These are phyloP conservation scores for Bungarus multicinctus DNA, from an alignment of 2,113 vertebrate genomes.

Conservation along the genomic window DNA sequence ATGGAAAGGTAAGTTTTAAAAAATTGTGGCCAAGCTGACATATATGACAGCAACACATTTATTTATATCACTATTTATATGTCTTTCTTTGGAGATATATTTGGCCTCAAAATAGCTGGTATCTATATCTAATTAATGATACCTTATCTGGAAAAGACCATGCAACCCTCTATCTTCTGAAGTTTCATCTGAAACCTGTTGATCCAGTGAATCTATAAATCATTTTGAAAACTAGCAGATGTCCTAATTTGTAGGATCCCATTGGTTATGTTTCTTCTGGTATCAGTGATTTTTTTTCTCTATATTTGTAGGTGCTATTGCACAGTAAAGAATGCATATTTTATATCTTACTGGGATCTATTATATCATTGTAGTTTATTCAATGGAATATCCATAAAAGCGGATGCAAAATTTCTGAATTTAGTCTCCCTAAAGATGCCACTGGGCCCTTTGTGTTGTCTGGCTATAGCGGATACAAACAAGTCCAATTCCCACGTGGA, in stretches of 20 bases:
- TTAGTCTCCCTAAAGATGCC: conserved; percentile 81
- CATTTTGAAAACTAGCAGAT: not conserved
- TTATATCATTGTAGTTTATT: conserved; percentile 80
- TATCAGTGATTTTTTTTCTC: not conserved
- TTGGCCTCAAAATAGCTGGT: not conserved
- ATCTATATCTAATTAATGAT: not conserved
- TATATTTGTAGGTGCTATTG: not conserved
- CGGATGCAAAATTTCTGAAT: conserved; percentile 89
- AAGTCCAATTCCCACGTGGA: conserved; percentile 91
- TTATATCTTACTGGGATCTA: not conserved
- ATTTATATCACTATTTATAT: not conserved
- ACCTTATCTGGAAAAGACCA: not conserved
- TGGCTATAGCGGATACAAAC: conserved; percentile 94
- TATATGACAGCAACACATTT: not conserved
- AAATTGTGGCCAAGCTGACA: not conserved
- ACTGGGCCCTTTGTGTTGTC: conserved; percentile 93
- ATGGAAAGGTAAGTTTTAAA: conserved; percentile 83
- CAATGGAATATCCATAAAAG: conserved; percentile 98
- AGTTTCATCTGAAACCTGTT: not conserved
- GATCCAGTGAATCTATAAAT: not conserved
- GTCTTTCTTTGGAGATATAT: not conserved
- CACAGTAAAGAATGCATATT: not conserved
- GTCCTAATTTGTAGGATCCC: not conserved
- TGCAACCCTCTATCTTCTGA: not conserved
- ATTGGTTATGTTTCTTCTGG: not conserved